These are phyloP conservation scores for Cephus pulcher DNA, from an alignment of 2,888 invertebrate genomes.

Conservation along the genomic window DNA sequence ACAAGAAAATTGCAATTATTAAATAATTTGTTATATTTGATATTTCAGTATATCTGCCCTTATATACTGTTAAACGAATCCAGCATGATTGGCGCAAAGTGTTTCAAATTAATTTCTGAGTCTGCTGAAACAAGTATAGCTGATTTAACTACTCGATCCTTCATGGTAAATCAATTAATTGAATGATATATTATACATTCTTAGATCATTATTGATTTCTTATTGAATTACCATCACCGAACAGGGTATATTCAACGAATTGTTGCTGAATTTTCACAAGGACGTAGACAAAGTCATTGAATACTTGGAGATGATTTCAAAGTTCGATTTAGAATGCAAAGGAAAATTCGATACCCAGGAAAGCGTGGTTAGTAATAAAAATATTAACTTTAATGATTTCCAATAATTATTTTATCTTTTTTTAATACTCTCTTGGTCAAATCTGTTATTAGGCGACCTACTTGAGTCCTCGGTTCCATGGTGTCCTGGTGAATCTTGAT, in stretches of 20 bases:
- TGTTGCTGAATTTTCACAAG: conserved; percentile 74
- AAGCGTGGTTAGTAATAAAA: conserved; percentile 42
- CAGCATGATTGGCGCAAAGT: conserved; percentile 71
- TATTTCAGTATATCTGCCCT: conserved; percentile 78
- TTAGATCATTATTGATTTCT: conserved; percentile 21
- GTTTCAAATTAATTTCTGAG: conserved; percentile 73
- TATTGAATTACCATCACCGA: conserved; percentile 18
- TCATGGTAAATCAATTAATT: conserved; percentile 62
- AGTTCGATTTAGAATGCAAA: conserved; percentile 70
- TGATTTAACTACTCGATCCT: conserved; percentile 74
- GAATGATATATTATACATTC: neutral
- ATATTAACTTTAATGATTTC: conserved; percentile 3
- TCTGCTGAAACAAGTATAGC: conserved; percentile 71
- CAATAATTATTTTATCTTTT: conserved; percentile 40
- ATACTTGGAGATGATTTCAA: conserved; percentile 72
- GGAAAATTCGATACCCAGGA: conserved; percentile 42
- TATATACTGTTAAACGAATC: conserved; percentile 76
- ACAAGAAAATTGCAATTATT: conserved; percentile 12
- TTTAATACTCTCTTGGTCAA: conserved; percentile 16
- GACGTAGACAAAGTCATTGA: conserved; percentile 73
- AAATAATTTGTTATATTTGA: conserved; percentile 22
- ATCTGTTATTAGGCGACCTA: conserved; percentile 61
- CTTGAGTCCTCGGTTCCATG: conserved; percentile 79
- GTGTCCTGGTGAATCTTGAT: conserved; percentile 82
- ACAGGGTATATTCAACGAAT: conserved; percentile 74